Evolutionary conservation across 2,797 vertebrate species (phyloP).

Genomic region (Poecilia velifera): DNA sequence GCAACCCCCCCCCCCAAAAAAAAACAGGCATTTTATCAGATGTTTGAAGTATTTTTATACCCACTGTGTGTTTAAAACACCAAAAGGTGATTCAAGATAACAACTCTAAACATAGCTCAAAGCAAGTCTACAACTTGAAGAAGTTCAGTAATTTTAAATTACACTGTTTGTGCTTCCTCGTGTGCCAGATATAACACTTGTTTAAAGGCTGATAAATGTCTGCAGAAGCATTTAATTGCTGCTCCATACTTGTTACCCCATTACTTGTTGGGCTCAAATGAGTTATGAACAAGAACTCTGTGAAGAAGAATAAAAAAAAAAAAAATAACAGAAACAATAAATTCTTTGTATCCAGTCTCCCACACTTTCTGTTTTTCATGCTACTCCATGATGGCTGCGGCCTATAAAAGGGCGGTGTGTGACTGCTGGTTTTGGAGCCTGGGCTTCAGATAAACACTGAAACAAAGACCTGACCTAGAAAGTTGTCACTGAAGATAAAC

Average conservation of each 20-base stretch:
- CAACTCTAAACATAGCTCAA: not conserved
- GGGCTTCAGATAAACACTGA: slow-evolving; percentile 75
- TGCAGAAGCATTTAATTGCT: slow-evolving; percentile 13
- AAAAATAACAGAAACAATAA: slow-evolving; percentile 12
- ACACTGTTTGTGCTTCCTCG: not conserved
- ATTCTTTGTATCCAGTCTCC: slow-evolving; percentile 22
- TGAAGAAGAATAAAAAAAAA: slow-evolving; percentile 29
- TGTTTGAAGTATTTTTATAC: not conserved
- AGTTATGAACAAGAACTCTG: slow-evolving; percentile 50
- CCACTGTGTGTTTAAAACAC: not conserved
- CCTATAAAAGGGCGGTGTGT: slow-evolving; percentile 63
- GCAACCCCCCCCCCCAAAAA: not conserved
- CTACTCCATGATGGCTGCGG: slow-evolving; percentile 44
- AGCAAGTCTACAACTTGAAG: not conserved
- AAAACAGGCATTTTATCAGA: not conserved
- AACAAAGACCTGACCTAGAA: slow-evolving; percentile 73
- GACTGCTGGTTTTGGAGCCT: slow-evolving; percentile 60
- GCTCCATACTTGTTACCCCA: slow-evolving; percentile 22
- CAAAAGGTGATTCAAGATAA: not conserved
- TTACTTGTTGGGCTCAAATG: slow-evolving; percentile 35
- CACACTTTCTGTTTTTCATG: slow-evolving; percentile 34
- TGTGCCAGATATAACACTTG: not conserved
- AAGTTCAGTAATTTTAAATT: not conserved
- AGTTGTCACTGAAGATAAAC: slow-evolving; percentile 75
- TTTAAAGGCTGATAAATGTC: slow-evolving; percentile 16